Base-by-base conservation (phyloP, 2,113 vertebrate species). In the Megalops atlanticus region DNA sequence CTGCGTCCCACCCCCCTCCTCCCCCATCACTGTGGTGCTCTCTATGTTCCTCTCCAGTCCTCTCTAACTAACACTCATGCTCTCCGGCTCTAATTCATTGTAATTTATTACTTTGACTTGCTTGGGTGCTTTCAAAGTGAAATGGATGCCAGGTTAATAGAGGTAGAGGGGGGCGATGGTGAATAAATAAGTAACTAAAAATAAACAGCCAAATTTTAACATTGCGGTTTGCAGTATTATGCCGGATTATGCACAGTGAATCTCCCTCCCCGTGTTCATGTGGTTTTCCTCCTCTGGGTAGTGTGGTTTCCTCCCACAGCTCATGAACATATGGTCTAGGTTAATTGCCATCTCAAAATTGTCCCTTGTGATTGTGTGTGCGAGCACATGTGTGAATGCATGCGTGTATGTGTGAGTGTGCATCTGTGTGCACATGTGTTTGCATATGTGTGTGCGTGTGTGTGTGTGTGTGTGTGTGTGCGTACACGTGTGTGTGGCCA, bases 1-100 rank as follows among this genome's bases (percentile, higher is more conserved):
- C n/a, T n/a, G n/a, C n/a, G n/a, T n/a, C n/a, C n/a, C 36, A 39
- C 58, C 81, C 54, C 79, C 64, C 27, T 43, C 52, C 81, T 79
- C n/a, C n/a, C n/a, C n/a, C n/a, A 38, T 79, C 70, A 70, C 74
- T 79, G 38, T 82, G 31, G 58, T 58, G 64, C 45, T 77, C 49
- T 68, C 38, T 40, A 41, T 74, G 70, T 54, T 16, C 39, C 49
- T 54, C 16, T 47, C 27, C 14, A 14, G 6, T 64, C 81, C 79
- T 81, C 79, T 72, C 75, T 35, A 2, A 31, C 24, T 24, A 14
- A 33, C 69, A n/a, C 69, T 71, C 69, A 21, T n/a, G 16, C n/a
- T 58, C 54, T 64, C 10, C 27, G 54, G 21, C 7, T 24, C 8
- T 21, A 11, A 45, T 47, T 10, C 70, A 5, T 64, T 27, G 1